Conservation (phyloP, 92 coral and sea anemone species). For the Epizoanthus scotinus region DNA sequence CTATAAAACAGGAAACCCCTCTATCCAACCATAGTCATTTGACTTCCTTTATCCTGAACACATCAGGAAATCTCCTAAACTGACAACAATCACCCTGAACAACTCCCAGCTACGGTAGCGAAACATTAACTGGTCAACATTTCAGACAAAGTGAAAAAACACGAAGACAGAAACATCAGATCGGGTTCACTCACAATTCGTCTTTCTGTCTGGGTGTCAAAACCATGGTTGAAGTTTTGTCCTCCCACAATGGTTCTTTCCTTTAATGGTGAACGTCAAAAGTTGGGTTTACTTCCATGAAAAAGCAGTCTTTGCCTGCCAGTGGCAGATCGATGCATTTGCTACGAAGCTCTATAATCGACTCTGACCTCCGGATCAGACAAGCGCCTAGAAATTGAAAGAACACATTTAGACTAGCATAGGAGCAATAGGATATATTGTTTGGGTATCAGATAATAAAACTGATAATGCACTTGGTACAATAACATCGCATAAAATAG, state of each 20-base stretch:
- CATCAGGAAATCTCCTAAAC: slow-evolving; percentile 3
- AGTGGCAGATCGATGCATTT: slow-evolving; percentile 46
- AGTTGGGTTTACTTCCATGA: slow-evolving; percentile 51
- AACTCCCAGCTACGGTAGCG: slow-evolving; percentile 33
- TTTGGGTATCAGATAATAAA: slow-evolving; percentile 12
- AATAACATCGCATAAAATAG: slow-evolving; percentile 22
- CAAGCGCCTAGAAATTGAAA: slow-evolving; percentile 40
- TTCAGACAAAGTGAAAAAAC: slow-evolving; percentile 19
- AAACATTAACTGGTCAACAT: slow-evolving; percentile 9
- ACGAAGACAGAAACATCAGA: not conserved
- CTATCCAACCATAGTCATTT: slow-evolving; percentile 15
- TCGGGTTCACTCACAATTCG: slow-evolving; percentile 79
- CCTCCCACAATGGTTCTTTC: slow-evolving; percentile 37
- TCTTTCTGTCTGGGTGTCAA: slow-evolving; percentile 97
- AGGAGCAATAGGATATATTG: slow-evolving; percentile 1
- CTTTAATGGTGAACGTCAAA: slow-evolving; percentile 47
- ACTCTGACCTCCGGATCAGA: slow-evolving; percentile 39
- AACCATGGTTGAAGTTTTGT: slow-evolving; percentile 81
- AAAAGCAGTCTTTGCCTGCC: slow-evolving; percentile 60
- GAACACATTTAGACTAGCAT: slow-evolving; percentile 11
- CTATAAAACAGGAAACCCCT: slow-evolving; percentile 30
- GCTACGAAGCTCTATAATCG: slow-evolving; percentile 20
- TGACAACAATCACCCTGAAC: slow-evolving; percentile 12
- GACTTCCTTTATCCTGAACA: slow-evolving; percentile 32
- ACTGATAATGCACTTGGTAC: slow-evolving; percentile 29